Base-by-base conservation (phyloP, 2,888 invertebrate genomes). In the Pyrrhia umbra region DNA sequence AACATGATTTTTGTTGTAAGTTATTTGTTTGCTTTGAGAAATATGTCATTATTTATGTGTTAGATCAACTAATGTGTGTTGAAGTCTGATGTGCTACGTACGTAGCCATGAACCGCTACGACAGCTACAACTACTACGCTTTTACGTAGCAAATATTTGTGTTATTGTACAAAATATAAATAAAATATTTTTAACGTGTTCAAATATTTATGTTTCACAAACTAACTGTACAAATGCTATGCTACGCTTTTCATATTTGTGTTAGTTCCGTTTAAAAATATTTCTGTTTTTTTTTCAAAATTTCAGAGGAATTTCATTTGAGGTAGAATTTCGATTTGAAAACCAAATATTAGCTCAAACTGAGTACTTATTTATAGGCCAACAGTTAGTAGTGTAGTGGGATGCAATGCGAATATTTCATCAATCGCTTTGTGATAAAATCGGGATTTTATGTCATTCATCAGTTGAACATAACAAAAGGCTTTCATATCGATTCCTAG, bases 1-100 rank as follows among this genome's bases (percentile, higher is more conserved):
- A 51, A 65, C 59, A 46, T 47, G 9, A 39, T 42, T 63, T 59
- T 65, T 56, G 61, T 61, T 25, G 34, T 34, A 42, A 49, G 43
- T 40, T 30, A 2, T 30, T 13, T 30, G 13, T 2, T 30, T 3
- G n/a, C n/a, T 30, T 13, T 2, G 30, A 3, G 30, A 13, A 13
- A 13, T 13, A 27, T 30, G 13, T 30, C 13, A 30, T 30, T n/a
- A n/a, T n/a, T n/a, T n/a, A n/a, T n/a, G n/a, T n/a, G n/a, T n/a
- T n/a, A n/a, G n/a, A n/a, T n/a, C n/a, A n/a, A n/a, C n/a, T n/a
- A n/a, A n/a, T n/a, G n/a, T n/a, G n/a, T 30, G 30, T 20, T 20
- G 9, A 20, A n/a, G n/a, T 42, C 2, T 42, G 2, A 21, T 1
- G 27, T 45, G 37, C 50, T 39, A 27, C 43, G 21, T 8, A 20